Evolutionary conservation across 2,888 invertebrate genomes (phyloP), one percentile per base, ranked within the genome.

Genomic region (Physocephala rufipes): DNA sequence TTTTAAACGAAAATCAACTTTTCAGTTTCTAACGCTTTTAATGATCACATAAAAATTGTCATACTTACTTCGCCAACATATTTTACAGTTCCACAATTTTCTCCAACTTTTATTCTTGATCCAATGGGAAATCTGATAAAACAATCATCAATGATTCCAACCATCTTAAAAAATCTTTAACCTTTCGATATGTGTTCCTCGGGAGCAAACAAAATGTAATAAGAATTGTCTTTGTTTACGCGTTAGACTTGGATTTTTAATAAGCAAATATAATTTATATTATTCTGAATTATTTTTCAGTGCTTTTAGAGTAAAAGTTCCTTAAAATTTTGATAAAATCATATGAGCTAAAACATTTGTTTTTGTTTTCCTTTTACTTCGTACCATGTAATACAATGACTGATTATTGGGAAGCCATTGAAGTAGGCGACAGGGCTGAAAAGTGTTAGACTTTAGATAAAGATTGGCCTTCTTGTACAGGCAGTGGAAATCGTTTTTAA

Each of bases 41-140:
- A 24, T 49, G 1, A 16, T 47, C 49, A 49, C 4, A 58, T 58
- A 28, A 15, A 26, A 43, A 43, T 55, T n/a, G 2, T 2, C 73
- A 13, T 43, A n/a, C 87, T 76, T 79, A 86, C 86, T 82, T 90
- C 89, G 63, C 96, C 96, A 74, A 94, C 89, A 86, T 92, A 96
- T 82, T 90, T 90, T 30, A 95, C 90, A 9, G 90, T 91, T 19
- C 91, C 92, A 79, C 77, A 82, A 74, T 85, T 83, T 36, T 80
- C 80, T 7, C 79, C 79, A 69, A 85, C 81, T 78, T 82, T 82
- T 66, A 86, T 83, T 53, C 86, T 81, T 64, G 83, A 82, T 68
- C 82, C 83, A 71, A 85, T 74, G 53, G 86, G 85, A 79, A 84
- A 86, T 76, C 82, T 80, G 73, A 85, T 81, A 75, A 79, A 81